Percentiles rank a stretch among this genome's conserved stretches.
phyloP scores from a whole-genome alignment of 2,888 invertebrate genomes.

The Allolobophora icterica region DNA sequence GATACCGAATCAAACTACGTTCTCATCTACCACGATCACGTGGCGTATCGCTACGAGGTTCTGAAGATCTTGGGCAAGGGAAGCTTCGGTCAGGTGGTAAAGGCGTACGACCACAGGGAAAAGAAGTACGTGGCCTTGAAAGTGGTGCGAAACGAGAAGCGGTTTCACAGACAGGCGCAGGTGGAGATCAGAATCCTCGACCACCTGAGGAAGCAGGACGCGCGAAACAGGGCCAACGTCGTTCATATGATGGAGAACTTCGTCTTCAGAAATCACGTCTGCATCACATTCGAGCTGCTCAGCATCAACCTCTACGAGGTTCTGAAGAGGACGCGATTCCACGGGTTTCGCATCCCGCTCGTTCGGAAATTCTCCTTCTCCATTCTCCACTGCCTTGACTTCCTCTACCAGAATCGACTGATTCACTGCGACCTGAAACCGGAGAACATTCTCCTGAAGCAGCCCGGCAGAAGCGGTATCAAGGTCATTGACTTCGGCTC shows the following conservation, averaged over 20 bases:
- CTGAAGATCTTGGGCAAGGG: slow-evolving; percentile 97
- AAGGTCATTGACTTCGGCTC: slow-evolving; percentile 99
- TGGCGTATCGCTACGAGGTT: slow-evolving; percentile 81
- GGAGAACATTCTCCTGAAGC: slow-evolving; percentile 96
- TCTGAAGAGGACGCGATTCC: slow-evolving; percentile 98
- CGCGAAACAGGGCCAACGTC: slow-evolving; percentile 96
- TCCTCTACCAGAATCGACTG: slow-evolving; percentile 89
- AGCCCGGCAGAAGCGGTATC: slow-evolving; percentile 95
- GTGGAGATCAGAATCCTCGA: slow-evolving; percentile 96
- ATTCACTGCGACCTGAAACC: slow-evolving; percentile 99
- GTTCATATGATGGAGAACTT: slow-evolving; percentile 98
- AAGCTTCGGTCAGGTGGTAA: slow-evolving; percentile 97
- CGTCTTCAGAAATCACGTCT: slow-evolving; percentile 96
- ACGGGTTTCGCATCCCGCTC: slow-evolving; percentile 93
- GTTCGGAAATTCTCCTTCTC: slow-evolving; percentile 98
- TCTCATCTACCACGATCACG: slow-evolving; percentile 96
- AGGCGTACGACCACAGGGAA: slow-evolving; percentile 96
- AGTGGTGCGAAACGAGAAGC: slow-evolving; percentile 90
- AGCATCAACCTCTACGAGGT: slow-evolving; percentile 94
- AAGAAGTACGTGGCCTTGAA: slow-evolving; percentile 94
- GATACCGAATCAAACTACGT: slow-evolving; percentile 92
- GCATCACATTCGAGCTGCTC: slow-evolving; percentile 95
- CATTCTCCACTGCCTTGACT: slow-evolving; percentile 92
- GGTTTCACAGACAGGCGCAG: slow-evolving; percentile 96
- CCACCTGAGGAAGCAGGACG: slow-evolving; percentile 92